phyloP scores from a whole-genome alignment of 2,888 invertebrate species.

The Euplexia lucipara region DNA sequence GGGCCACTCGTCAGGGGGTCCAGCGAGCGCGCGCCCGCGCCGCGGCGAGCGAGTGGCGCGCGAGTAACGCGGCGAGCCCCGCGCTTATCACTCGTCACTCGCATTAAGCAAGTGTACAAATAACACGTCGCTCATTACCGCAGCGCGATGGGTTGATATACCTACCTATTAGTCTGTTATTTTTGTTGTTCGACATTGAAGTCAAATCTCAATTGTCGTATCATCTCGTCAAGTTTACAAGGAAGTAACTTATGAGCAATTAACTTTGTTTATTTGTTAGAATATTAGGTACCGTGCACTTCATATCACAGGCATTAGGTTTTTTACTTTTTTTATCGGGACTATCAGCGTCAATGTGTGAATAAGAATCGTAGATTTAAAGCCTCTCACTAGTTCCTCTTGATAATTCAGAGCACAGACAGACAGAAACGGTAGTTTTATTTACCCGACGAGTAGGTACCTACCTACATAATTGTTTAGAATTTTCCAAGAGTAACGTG shows the following conservation, averaged over 20 bases:
- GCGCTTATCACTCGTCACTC: slow-evolving; percentile 21
- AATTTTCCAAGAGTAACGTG: too few relatives aligned
- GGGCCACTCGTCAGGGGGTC: slow-evolving; percentile 7
- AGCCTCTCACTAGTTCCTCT: too few relatives aligned
- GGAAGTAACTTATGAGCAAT: slow-evolving; percentile 34
- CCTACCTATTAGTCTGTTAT: slow-evolving; percentile 30
- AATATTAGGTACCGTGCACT: slow-evolving; percentile 2
- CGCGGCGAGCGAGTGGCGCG: not conserved
- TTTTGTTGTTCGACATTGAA: slow-evolving; percentile 63
- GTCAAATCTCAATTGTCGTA: slow-evolving; percentile 41
- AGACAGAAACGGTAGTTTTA: too few relatives aligned
- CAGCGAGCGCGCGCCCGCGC: too few relatives aligned
- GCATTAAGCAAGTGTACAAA: slow-evolving; percentile 16
- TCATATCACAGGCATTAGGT: not conserved
- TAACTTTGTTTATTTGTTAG: slow-evolving; percentile 14
- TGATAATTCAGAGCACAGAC: not conserved
- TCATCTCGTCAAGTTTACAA: slow-evolving; percentile 33
- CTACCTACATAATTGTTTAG: too few relatives aligned
- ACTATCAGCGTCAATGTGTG: not conserved
- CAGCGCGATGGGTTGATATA: slow-evolving; percentile 23
- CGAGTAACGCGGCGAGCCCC: slow-evolving; percentile 18
- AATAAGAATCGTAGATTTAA: slow-evolving; percentile 1
- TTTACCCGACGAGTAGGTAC: too few relatives aligned
- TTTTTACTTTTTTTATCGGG: slow-evolving; percentile 2
- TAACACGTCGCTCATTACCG: slow-evolving; percentile 35